Base-by-base conservation (phyloP, 1,140 invertebrate species). In the Wasmannia auropunctata region DNA sequence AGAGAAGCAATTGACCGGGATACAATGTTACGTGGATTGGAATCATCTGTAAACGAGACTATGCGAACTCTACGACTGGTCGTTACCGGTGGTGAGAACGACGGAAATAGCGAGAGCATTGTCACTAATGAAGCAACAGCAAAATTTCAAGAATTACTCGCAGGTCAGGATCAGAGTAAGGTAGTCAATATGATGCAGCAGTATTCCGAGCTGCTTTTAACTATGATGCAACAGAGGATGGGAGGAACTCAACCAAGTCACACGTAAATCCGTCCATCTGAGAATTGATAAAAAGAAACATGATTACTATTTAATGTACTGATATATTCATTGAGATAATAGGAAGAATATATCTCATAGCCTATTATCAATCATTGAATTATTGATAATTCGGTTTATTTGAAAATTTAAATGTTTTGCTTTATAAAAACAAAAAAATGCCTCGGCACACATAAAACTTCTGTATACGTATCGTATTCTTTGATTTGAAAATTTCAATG, bases 101-200 rank as follows among this genome's bases (percentile, higher is more conserved):
- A 91, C n/a, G 91, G 84, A 3, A 94, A 92, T n/a, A 85, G 88
- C 2, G 91, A 93, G 4, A 91, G 75, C 69, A 88, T 86, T 3
- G 88, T 92, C 31, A 80, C 90, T 14, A 94, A 92, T 72, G 94
- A 94, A 58, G 93, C 91, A 7, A 93, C 91, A 16, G 94, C 90
- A 25, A 95, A 92, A 79, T 95, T 92, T 88, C 95, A 93, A 62
- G 93, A 92, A 86, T 80, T 94, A 46, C 90, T 92, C 16, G 93
- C 93, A 2, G 93, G 94, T 40, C 95, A 94, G 67, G 95, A 95
- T 90, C 95, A 96, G 63, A 94, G 95, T 22, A 95, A 95, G 62
- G 94, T 96, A 25, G 95, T 96, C 22, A 96, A 95, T 72, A 96
- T 97, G 93, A 96, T 97, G 95, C 96, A 97, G 89, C 96, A 97